phyloP scores from a whole-genome alignment of 2,888 invertebrate species.

The Smittia aterrima region DNA sequence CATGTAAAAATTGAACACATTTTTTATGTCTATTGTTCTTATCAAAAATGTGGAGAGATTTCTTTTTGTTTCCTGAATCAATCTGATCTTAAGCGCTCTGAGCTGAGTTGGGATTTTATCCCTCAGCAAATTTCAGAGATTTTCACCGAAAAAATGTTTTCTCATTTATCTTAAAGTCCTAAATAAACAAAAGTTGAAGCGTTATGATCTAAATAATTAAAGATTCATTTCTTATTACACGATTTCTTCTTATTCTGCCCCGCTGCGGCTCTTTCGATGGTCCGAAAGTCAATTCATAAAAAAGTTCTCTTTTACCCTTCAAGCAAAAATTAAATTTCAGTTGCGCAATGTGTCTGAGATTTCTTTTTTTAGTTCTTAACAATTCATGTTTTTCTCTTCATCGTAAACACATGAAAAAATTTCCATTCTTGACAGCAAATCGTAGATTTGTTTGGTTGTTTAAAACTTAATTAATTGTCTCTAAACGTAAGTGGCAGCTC shows the following conservation, averaged over 20 bases:
- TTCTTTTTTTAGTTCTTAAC: neutral
- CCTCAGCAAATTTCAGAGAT: conserved; percentile 2
- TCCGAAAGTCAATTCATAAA: conserved; percentile 4
- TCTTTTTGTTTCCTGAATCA: neutral
- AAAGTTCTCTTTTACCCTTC: neutral
- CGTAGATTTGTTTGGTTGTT: neutral
- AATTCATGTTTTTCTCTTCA: neutral
- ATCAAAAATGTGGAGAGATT: conserved; percentile 10
- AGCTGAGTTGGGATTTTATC: conserved; percentile 18
- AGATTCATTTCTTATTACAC: conserved; percentile 28
- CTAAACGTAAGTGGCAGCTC: conserved; percentile 66
- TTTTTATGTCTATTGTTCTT: neutral
- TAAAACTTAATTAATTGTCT: conserved; percentile 8
- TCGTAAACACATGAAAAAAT: too few species aligned
- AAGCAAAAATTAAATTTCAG: neutral
- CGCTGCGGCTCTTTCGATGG: neutral
- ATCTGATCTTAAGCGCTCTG: neutral
- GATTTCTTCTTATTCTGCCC: conserved; percentile 4
- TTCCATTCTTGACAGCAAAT: too few species aligned
- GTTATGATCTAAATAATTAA: conserved; percentile 35
- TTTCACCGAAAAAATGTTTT: neutral
- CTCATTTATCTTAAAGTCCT: neutral
- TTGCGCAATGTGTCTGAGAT: conserved; percentile 1
- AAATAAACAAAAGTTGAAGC: conserved; percentile 28
- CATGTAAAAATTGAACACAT: conserved; percentile 34